Evolutionary conservation across 37 sponge, comb jelly and placozoan species (phyloP), one percentile per base, ranked within the genome.

Genomic region (Geodia barretti): DNA sequence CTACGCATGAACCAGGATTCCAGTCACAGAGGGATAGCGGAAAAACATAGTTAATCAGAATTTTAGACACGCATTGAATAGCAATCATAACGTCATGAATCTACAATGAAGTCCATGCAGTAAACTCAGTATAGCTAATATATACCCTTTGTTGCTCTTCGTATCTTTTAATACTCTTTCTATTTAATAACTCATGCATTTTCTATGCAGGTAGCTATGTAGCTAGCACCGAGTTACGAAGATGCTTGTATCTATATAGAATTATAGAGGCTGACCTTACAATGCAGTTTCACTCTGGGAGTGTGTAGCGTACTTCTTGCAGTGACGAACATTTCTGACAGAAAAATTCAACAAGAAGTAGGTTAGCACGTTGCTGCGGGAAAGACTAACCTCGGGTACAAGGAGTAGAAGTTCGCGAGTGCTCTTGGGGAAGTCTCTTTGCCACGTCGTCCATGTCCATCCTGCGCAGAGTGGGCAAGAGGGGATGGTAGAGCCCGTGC

Each of bases 361-460:
- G 14, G 14, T 47, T 76, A 35, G 62, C 38, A 60, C 3, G 21
- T 21, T 9, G 2, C 5, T 69, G 9, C 21, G 2, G 4, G 3
- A 39, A 39, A 21, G 8, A 30, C 60, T 26, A 30, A 88, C 93
- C 89, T 87, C 66, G 74, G 0, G 65, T 40, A 69, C 84, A 86
- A 20, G 42, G 54, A 21, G 96, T 89, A 19, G 90, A 92, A 36
- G 83, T 79, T 19, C 96, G 60, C 60, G 80, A 62, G 83, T 95
- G 96, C 30, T 95, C 96, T 31, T 63, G 60, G 31, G 92, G 35
- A 34, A 95, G 85, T 54, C 73, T 84, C 61, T 89, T 82, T 23
- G 58, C 33, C 5, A 85, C 83, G 23, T 68, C 70, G 80, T 95
- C 96, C 78, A 86, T 92, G 86, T 89, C 90, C 96, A 95, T 95